Evolutionary conservation across 2,113 vertebrate genomes (phyloP).

Genomic region (Pristiophorus japonicus): DNA sequence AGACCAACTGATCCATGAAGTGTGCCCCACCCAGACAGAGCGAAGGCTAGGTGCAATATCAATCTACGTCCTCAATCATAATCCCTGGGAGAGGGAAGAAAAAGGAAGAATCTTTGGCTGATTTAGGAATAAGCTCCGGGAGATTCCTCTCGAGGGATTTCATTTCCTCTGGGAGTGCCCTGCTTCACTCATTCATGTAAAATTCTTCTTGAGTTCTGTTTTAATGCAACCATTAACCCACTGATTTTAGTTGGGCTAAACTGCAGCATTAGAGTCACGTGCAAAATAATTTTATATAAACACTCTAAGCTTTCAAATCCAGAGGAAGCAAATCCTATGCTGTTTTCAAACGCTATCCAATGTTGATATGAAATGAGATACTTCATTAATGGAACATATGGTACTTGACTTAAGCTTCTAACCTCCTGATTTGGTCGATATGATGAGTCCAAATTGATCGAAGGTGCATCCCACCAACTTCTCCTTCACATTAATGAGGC

Average conservation of each 20-base stretch:
- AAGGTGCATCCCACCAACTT: too few relatives aligned
- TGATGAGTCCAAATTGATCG: too few relatives aligned
- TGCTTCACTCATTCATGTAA: not conserved
- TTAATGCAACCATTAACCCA: not conserved
- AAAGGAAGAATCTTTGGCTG: not conserved
- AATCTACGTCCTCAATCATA: not conserved
- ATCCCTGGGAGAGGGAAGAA: not conserved
- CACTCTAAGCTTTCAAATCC: not conserved
- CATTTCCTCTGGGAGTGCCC: not conserved
- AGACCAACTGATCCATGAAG: not conserved
- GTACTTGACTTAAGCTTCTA: not conserved
- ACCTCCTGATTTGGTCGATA: not conserved
- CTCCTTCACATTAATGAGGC: not conserved
- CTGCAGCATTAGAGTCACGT: not conserved
- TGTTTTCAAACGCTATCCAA: too few relatives aligned
- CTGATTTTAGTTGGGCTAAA: not conserved
- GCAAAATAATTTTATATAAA: not conserved
- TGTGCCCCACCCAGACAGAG: not conserved
- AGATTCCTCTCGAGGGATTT: not conserved
- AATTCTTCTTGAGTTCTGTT: not conserved
- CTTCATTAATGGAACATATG: not conserved
- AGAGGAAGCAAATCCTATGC: too few relatives aligned
- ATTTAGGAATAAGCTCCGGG: not conserved
- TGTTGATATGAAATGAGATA: not conserved
- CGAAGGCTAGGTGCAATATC: not conserved